Base-by-base conservation (phyloP, 2,797 vertebrate species). In the Melanotaenia maccullochi region DNA sequence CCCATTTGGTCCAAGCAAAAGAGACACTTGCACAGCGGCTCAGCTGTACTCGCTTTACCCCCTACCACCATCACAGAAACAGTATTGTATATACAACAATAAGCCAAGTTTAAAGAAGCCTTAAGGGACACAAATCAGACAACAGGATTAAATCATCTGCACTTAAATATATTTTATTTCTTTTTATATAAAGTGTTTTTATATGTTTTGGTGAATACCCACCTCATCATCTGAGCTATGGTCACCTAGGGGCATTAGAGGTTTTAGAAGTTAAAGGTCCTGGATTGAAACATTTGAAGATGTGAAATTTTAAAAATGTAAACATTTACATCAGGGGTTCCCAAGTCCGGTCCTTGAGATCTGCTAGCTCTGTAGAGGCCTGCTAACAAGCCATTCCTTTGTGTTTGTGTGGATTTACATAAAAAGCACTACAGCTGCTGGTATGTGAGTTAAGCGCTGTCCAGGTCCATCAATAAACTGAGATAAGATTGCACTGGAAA, bases 391-490 rank as follows among this genome's bases (percentile, higher is more conserved):
- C 32, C 32, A 32, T 32, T 32, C 32, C 4, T 55, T 14, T 44
- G 24, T 44, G 28, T 47, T 1, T n/a, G 32, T 73, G 20, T 11
- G 32, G 6, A 38, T 68, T 35, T 30, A 36, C 58, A 74, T 9
- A 32, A 32, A 5, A 32, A 5, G 42, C 47, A 16, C 36, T 4
- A 42, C 14, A 18, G 40, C 14, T 42, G 40, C 40, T 42, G 36
- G 14, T 74, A 66, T 47, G 67, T 25, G n/a, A 32, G 65, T 18
- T 16, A 16, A 12, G 38, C 28, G 40, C 47, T 25, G 47, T 78
- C 47, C 38, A 38, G n/a, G 51, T 61, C 32, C 47, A 62, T 76
- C 59, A 58, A 40, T 59, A 67, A 28, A 42, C 51, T 65, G 30
- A 74, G 25, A 40, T 28, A 25, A 52, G 18, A 33, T 30, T 40